These are phyloP conservation scores for Thaleichthys pacificus DNA, from an alignment of 2,797 vertebrate genomes.

Conservation along the genomic window DNA sequence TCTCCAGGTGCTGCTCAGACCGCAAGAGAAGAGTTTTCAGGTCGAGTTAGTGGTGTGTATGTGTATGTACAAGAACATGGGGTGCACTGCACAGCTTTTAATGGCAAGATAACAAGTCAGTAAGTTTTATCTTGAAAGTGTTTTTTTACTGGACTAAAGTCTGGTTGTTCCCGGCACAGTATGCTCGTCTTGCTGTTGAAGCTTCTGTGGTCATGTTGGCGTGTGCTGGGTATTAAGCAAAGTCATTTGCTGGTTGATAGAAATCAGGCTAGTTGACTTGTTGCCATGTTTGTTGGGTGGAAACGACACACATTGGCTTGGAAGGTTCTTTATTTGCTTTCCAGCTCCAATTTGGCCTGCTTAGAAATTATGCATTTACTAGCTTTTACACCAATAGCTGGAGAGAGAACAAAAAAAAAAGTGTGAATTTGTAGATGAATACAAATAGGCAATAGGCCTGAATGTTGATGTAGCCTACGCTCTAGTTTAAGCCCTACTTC, in stretches of 20 bases:
- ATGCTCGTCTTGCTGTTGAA: neutral
- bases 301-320: too few species aligned
- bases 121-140: neutral
- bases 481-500: neutral
- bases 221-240: too few species aligned
- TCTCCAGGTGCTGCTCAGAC: neutral
- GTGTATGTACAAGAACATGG: too few species aligned
- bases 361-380: neutral
- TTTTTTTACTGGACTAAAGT: neutral
- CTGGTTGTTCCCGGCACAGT: neutral
- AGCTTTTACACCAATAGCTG: neutral
- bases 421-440: neutral
- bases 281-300: too few species aligned
- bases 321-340: neutral
- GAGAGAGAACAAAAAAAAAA: neutral
- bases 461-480: neutral
- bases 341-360: neutral
- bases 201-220: too few species aligned
- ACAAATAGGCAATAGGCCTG: neutral
- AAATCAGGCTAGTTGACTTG: too few species aligned
- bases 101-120: neutral
- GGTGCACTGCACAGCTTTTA: too few species aligned
- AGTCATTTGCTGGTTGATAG: too few species aligned
- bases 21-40: too few species aligned
- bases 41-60: too few species aligned